Conservation (phyloP, 2,113 vertebrate genomes). For the Noctilio leporinus region DNA sequence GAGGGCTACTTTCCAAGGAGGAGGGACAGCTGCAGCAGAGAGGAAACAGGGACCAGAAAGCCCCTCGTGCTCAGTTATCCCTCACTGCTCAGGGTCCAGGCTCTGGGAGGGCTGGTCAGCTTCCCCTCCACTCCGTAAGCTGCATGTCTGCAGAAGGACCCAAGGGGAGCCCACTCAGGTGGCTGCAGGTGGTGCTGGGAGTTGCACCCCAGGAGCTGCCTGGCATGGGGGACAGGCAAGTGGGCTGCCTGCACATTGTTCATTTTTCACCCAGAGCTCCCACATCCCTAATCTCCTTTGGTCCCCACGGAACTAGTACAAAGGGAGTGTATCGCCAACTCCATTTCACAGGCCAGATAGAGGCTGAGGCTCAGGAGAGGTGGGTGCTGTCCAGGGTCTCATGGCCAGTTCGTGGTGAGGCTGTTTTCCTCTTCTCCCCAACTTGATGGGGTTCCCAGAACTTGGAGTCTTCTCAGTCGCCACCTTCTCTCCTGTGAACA, state of each 20-base stretch:
- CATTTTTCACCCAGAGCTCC: background rate
- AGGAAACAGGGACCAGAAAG: background rate
- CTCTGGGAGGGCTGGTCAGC: background rate
- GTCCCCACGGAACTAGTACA: background rate
- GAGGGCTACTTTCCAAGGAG: too few species aligned
- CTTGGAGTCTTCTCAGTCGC: background rate
- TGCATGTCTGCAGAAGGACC: background rate
- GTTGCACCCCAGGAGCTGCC: background rate
- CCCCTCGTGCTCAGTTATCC: fast-evolving
- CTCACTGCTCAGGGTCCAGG: fast-evolving
- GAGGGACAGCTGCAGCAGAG: background rate
- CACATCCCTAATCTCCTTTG: background rate
- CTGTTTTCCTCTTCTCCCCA: background rate
- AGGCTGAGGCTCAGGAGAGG: background rate
- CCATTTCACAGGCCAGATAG: background rate
- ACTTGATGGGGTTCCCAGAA: background rate
- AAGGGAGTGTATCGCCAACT: background rate
- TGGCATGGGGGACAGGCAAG: background rate
- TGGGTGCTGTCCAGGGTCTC: background rate
- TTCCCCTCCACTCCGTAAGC: background rate
- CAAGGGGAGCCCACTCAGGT: background rate
- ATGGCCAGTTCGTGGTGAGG: fast-evolving
- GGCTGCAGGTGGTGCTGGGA: background rate
- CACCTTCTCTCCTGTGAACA: background rate
- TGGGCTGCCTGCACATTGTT: background rate